phyloP scores from a whole-genome alignment of 2,113 vertebrate genomes.

The Myiagra hebetior region DNA sequence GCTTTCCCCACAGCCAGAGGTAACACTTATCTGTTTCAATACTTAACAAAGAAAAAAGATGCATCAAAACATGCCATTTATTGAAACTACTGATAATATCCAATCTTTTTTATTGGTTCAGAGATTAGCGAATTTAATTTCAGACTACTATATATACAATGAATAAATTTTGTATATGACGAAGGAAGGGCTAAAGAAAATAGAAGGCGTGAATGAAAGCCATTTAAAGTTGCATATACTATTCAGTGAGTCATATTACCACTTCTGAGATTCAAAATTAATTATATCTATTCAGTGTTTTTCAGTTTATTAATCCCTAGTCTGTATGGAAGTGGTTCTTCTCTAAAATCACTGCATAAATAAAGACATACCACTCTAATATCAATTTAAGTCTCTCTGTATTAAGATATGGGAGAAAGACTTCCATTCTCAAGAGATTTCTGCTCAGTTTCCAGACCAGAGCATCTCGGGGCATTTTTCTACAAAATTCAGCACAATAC shows the following conservation, averaged over 20 bases:
- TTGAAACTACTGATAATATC: not conserved
- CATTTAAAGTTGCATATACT: not conserved
- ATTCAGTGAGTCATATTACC: not conserved
- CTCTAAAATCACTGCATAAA: not conserved
- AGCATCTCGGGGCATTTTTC: not conserved
- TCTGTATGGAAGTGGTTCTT: not conserved
- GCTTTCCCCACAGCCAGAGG: not conserved
- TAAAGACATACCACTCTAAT: not conserved
- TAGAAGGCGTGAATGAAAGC: not conserved
- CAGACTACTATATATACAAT: not conserved
- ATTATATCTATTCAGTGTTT: not conserved
- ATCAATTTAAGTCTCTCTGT: not conserved
- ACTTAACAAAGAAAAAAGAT: not conserved
- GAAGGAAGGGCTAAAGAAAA: not conserved
- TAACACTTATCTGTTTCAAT: not conserved
- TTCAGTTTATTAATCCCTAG: not conserved
- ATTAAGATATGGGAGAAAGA: not conserved
- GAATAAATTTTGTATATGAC: not conserved
- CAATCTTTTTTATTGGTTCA: not conserved
- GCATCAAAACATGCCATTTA: not conserved
- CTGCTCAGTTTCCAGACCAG: not conserved
- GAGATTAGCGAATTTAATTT: not conserved
- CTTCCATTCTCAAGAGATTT: not conserved
- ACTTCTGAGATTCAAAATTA: not conserved
- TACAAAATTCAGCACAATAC: not conserved